Percentiles rank a stretch among this genome's conserved stretches.
phyloP scores from a whole-genome alignment of 53 echinoderm and acorn worm genomes.

The Stichopus horrens region DNA sequence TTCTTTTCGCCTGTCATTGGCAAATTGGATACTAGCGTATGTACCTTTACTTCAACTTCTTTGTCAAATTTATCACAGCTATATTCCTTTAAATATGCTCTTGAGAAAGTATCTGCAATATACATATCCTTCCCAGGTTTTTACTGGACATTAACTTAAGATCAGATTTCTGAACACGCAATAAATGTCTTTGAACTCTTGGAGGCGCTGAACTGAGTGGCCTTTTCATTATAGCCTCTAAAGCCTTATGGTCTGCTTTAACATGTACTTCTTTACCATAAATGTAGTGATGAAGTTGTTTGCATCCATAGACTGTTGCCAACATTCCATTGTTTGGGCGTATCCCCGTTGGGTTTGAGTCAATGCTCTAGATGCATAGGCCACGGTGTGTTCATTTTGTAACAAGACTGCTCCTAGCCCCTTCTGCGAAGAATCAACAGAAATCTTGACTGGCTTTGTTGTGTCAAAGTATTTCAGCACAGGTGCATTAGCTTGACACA shows the following conservation, averaged over 20 bases:
- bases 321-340: conserved; percentile 49
- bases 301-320: conserved; percentile 26
- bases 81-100: no score
- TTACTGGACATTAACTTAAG: no score
- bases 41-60: no score
- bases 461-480: no score
- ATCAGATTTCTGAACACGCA: conserved; percentile 58
- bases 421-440: conserved; percentile 61
- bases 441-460: no score
- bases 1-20: no score
- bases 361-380: conserved; percentile 35
- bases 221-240: conserved; percentile 49
- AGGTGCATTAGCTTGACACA: no score
- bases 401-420: conserved; percentile 53
- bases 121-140: no score
- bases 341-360: conserved; percentile 40
- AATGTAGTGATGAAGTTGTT: conserved; percentile 36
- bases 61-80: no score
- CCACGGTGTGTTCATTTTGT: conserved; percentile 48
- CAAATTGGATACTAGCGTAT: no score
- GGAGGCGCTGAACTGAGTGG: conserved; percentile 49
- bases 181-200: conserved; percentile 59
- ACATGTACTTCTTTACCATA: not conserved
- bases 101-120: no score
- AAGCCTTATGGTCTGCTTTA: conserved; percentile 38